Conservation (phyloP, 2,797 vertebrate genomes). For the Esox lucius region DNA sequence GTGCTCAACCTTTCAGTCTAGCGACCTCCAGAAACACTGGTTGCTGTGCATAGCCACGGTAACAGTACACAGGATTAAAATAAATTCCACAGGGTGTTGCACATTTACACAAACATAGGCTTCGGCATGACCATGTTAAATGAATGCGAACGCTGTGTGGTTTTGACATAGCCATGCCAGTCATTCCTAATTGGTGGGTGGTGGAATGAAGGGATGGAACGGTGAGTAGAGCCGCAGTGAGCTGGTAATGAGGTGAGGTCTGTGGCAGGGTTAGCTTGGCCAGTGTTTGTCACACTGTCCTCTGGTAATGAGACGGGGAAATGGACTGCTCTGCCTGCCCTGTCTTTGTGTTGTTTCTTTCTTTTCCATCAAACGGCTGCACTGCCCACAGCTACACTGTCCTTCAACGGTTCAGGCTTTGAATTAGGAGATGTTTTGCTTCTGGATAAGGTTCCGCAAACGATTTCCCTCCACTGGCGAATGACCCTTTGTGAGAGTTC, state of each 20-base stretch:
- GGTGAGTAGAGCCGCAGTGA: slow-evolving; percentile 16
- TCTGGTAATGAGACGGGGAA: slow-evolving; percentile 33
- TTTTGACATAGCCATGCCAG: slow-evolving; percentile 47
- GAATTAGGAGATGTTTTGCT: slow-evolving; percentile 6
- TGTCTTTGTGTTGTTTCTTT: background rate
- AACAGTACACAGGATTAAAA: slow-evolving; percentile 26
- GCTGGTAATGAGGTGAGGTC: slow-evolving; percentile 53
- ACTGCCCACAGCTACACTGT: slow-evolving; percentile 14
- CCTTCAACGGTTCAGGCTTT: slow-evolving; percentile 17
- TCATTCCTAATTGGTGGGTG: slow-evolving; percentile 59
- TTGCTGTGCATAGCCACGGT: slow-evolving; percentile 42
- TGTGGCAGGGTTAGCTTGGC: slow-evolving; percentile 39
- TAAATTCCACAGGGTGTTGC: slow-evolving; percentile 6
- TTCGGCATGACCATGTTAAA: slow-evolving; percentile 23
- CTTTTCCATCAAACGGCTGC: background rate
- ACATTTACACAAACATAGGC: slow-evolving; percentile 27
- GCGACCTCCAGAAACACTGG: slow-evolving; percentile 11
- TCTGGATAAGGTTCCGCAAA: background rate
- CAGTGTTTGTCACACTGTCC: slow-evolving; percentile 40
- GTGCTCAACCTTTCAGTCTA: background rate
- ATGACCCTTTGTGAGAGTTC: background rate
- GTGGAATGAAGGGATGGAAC: slow-evolving; percentile 27
- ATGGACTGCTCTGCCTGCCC: slow-evolving; percentile 9
- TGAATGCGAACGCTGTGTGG: slow-evolving; percentile 26
- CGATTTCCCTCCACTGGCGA: background rate